phyloP scores from a whole-genome alignment of 1,140 invertebrate species.

The Ditylenchus dipsaci region DNA sequence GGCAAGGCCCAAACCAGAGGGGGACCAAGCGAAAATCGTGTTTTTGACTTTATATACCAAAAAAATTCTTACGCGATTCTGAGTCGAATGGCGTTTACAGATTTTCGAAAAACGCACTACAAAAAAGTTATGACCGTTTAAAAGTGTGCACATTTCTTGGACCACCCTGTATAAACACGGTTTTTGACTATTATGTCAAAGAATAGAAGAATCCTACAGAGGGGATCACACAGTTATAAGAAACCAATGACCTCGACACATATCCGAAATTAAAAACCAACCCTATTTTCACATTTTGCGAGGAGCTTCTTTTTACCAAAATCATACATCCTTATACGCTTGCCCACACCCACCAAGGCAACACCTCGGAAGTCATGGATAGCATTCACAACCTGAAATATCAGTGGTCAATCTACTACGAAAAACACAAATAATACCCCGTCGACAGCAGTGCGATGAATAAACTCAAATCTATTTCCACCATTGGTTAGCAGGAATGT shows the following conservation, averaged over 20 bases:
- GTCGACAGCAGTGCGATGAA: constrained; percentile 89
- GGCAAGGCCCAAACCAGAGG: no score
- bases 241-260: neutral
- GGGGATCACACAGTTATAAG: no score
- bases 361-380: constrained; percentile 85
- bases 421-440: constrained; percentile 66
- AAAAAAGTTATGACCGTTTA: no score
- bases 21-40: no score
- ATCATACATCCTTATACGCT: constrained; percentile 85
- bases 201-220: no score
- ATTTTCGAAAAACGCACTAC: no score
- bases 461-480: constrained; percentile 75
- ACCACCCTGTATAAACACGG: no score
- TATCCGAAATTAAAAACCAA: constrained; percentile 56
- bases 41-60: no score
- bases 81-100: no score
- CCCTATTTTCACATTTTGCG: constrained; percentile 96
- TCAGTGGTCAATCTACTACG: constrained; percentile 32
- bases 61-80: no score
- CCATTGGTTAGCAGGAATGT: constrained; percentile 68
- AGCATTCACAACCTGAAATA: constrained; percentile 68
- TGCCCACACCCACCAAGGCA: constrained; percentile 84
- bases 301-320: constrained; percentile 93
- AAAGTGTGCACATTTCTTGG: no score
- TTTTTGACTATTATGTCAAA: no score